Evolutionary conservation across 2,888 invertebrate genomes (phyloP).

Genomic region (Cerastis rubricosa): DNA sequence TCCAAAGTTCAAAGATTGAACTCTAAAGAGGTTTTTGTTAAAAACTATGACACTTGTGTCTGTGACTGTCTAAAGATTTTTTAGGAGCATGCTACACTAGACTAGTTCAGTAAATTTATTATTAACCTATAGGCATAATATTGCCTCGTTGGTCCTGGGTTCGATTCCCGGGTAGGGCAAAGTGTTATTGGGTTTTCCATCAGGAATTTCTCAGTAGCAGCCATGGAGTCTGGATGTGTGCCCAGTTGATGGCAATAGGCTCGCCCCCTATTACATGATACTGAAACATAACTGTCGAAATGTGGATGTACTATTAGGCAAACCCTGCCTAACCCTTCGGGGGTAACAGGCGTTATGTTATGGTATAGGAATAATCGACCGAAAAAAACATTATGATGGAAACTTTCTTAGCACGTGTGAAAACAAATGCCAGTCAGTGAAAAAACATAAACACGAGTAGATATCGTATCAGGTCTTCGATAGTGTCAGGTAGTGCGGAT

Average conservation of each 20-base stretch:
- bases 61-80: background rate
- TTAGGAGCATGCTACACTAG: background rate
- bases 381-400: background rate
- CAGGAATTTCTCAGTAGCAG: no score
- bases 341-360: no score
- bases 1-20: background rate
- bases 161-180: no score
- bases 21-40: conserved; percentile 21
- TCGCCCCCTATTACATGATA: no score
- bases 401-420: conserved; percentile 1
- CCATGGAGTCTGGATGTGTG: no score
- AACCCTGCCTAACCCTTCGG: no score
- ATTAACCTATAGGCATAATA: no score
- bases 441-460: conserved; percentile 17
- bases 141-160: no score
- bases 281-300: no score
- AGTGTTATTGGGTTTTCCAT: no score
- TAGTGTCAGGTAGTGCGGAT: conserved; percentile 35
- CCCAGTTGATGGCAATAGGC: no score
- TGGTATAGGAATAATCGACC: background rate
- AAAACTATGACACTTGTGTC: background rate
- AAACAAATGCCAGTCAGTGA: conserved; percentile 3
- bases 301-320: no score
- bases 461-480: conserved; percentile 42
- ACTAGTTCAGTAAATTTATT: background rate